These are phyloP conservation scores for Sebastiscus tertius DNA, from an alignment of 2,797 vertebrate genomes.

Conservation along the genomic window DNA sequence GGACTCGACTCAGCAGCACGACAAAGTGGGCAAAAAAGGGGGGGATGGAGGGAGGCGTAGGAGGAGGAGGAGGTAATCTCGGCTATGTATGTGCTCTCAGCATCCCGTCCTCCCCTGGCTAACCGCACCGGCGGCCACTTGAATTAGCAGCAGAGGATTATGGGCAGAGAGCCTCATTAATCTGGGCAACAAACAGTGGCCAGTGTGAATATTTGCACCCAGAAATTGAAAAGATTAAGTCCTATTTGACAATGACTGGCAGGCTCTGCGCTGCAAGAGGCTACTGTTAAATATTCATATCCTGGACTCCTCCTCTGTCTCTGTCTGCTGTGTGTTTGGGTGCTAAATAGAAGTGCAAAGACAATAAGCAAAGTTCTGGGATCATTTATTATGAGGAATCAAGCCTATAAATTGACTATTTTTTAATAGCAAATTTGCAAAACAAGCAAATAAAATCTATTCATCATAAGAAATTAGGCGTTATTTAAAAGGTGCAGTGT, in stretches of 20 bases:
- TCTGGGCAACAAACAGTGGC: slow-evolving; percentile 99
- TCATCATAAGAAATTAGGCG: not conserved
- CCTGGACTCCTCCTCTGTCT: slow-evolving; percentile 66
- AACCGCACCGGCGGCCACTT: slow-evolving; percentile 92
- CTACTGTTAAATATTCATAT: slow-evolving; percentile 99
- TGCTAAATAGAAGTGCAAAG: slow-evolving; percentile 32
- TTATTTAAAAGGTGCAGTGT: not conserved
- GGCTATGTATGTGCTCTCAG: slow-evolving; percentile 86
- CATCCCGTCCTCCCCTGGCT: slow-evolving; percentile 84
- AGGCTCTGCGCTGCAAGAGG: slow-evolving; percentile 93
- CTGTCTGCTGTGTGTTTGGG: slow-evolving; percentile 23
- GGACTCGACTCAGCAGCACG: slow-evolving; percentile 26
- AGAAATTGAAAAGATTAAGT: slow-evolving; percentile 99
- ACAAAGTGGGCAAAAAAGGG: slow-evolving; percentile 5
- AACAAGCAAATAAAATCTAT: not conserved
- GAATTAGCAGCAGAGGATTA: slow-evolving; percentile 99
- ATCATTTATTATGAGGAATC: not conserved
- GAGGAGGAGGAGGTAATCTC: slow-evolving; percentile 84
- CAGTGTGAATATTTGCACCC: slow-evolving; percentile 99
- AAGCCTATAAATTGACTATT: not conserved
- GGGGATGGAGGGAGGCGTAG: not conserved
- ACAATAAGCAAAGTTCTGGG: slow-evolving; percentile 9
- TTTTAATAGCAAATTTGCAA: not conserved
- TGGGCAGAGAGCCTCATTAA: slow-evolving; percentile 98
- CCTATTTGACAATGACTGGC: slow-evolving; percentile 99